Conservation (phyloP, 2,888 invertebrate genomes). For the Dastarcus helophoroides region DNA sequence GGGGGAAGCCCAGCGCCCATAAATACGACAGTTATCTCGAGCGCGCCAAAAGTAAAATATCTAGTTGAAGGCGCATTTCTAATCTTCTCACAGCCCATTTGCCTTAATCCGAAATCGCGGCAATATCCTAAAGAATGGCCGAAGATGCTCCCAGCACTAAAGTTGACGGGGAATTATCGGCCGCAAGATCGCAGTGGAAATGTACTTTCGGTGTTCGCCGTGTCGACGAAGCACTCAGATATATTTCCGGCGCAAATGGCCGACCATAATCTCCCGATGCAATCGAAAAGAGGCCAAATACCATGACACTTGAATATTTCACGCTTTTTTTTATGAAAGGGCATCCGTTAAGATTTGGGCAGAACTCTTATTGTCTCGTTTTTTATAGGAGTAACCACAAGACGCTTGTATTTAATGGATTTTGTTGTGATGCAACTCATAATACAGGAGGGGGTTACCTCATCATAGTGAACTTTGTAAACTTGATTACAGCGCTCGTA, state of each 20-base stretch:
- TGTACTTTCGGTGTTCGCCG: conserved; percentile 23
- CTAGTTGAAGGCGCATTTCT: conserved; percentile 25
- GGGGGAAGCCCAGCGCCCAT: too few relatives aligned
- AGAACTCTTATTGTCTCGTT: too few relatives aligned
- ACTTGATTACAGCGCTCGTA: too few relatives aligned
- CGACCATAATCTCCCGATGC: conserved; percentile 19
- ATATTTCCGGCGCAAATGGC: conserved; percentile 25
- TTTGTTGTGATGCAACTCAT: too few relatives aligned
- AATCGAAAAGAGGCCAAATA: conserved; percentile 12
- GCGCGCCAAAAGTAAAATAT: too few relatives aligned
- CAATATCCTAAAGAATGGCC: conserved; percentile 27
- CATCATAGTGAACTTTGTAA: too few relatives aligned
- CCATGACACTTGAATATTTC: conserved; percentile 2
- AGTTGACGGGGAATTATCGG: conserved; percentile 17
- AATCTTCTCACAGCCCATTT: conserved; percentile 33
- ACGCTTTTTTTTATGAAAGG: neutral
- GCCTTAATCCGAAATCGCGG: conserved; percentile 31
- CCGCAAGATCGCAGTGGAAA: conserved; percentile 16
- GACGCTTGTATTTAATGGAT: too few relatives aligned
- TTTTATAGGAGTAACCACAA: too few relatives aligned
- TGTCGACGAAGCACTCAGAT: conserved; percentile 25
- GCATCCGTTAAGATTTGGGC: neutral
- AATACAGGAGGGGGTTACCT: too few relatives aligned
- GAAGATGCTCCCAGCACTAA: neutral
- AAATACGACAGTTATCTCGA: too few relatives aligned